These are phyloP conservation scores for Mus spretus DNA, from an alignment of 2,797 vertebrate species.

Conservation along the genomic window DNA sequence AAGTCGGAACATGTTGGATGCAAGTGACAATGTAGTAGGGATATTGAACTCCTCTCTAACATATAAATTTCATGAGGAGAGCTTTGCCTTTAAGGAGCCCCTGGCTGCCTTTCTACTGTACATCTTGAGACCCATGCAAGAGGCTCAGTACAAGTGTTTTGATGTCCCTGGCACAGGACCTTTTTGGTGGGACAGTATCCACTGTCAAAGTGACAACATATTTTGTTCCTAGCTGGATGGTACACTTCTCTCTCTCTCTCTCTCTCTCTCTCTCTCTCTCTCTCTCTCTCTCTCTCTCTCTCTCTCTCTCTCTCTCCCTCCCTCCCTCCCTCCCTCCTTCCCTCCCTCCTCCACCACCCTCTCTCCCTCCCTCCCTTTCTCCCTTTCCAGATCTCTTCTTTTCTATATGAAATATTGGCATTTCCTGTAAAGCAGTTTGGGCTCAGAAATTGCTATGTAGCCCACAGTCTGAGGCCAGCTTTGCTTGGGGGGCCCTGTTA, in stretches of 20 bases:
- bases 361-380: too few species aligned
- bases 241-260: too few species aligned
- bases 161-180: conserved; percentile 9
- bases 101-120: conserved; percentile 1
- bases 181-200: neutral
- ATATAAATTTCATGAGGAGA: conserved; percentile 8
- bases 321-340: neutral
- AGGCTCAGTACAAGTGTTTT: conserved; percentile 7
- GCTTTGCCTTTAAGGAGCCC: conserved; percentile 35
- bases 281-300: neutral
- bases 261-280: too few species aligned
- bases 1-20: neutral
- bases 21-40: neutral
- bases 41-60: conserved; percentile 37
- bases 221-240: conserved; percentile 51
- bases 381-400: neutral
- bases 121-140: neutral
- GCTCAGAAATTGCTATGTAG: conserved; percentile 71
- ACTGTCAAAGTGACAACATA: conserved; percentile 46
- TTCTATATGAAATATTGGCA: conserved; percentile 70
- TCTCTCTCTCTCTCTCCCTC: neutral
- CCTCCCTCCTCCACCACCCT: too few species aligned
- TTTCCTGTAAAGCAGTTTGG: conserved; percentile 80
- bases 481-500: conserved; percentile 49
- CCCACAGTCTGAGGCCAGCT: conserved; percentile 47